Conservation (phyloP, 1,140 invertebrate genomes). For the Zaprionus tsacasi region DNA sequence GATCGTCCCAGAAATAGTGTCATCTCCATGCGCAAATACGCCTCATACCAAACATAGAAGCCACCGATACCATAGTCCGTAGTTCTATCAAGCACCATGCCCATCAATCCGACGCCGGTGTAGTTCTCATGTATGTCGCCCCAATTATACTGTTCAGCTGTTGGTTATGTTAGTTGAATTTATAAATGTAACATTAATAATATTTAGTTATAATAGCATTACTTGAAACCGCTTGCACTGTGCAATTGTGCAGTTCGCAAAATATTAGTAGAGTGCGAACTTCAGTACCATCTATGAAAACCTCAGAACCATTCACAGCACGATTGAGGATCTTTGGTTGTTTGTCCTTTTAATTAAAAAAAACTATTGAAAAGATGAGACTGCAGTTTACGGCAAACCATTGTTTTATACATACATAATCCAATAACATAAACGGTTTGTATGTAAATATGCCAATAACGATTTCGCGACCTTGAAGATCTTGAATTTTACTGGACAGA, state of each 20-base stretch:
- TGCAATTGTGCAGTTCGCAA: slow-evolving; percentile 70
- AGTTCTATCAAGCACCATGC: slow-evolving; percentile 58
- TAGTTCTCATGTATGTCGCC: slow-evolving; percentile 60
- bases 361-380: background rate
- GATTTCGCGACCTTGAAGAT: slow-evolving; percentile 71
- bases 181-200: too few species aligned
- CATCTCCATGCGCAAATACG: slow-evolving; percentile 61
- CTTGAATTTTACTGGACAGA: slow-evolving; percentile 44
- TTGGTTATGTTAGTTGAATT: too few species aligned
- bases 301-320: slow-evolving; percentile 14
- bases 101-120: slow-evolving; percentile 61
- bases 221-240: slow-evolving; percentile 67
- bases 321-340: slow-evolving; percentile 48
- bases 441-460: slow-evolving; percentile 69
- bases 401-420: slow-evolving; percentile 47
- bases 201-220: too few species aligned
- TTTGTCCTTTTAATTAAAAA: slow-evolving; percentile 25
- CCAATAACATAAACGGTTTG: slow-evolving; percentile 68
- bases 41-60: slow-evolving; percentile 61
- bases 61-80: slow-evolving; percentile 61
- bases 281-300: slow-evolving; percentile 69
- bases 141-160: slow-evolving; percentile 65
- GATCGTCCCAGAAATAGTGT: slow-evolving; percentile 70
- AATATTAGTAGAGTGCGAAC: slow-evolving; percentile 57
- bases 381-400: background rate